Evolutionary conservation across 2,797 vertebrate genomes (phyloP).

Genomic region (Rhynchonycteris naso): DNA sequence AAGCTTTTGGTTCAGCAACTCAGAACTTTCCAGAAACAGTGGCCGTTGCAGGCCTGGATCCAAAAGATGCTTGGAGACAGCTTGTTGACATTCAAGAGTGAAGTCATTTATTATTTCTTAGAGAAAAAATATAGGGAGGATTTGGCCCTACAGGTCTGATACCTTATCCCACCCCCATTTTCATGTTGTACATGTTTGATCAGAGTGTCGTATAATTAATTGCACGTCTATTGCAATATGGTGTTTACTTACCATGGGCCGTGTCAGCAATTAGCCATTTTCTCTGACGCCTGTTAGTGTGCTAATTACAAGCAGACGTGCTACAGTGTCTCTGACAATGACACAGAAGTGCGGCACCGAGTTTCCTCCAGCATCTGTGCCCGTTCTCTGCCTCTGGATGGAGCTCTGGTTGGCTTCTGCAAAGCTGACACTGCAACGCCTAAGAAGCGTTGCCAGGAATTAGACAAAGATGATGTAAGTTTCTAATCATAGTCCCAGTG

Average conservation of each 20-base stretch:
- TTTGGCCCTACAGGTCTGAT: constrained; percentile 15
- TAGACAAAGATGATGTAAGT: background rate
- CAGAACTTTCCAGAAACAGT: constrained; percentile 24
- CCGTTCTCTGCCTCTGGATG: background rate
- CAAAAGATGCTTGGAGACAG: constrained; percentile 47
- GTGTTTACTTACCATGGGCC: constrained; percentile 75
- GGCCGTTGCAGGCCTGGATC: background rate
- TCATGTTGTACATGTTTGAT: constrained; percentile 62
- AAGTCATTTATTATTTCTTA: constrained; percentile 65
- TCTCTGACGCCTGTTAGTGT: constrained; percentile 63
- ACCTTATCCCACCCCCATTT: constrained; percentile 41
- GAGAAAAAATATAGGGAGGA: background rate
- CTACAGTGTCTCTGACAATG: background rate
- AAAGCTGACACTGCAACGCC: background rate
- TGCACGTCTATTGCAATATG: constrained; percentile 59
- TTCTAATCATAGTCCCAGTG: background rate
- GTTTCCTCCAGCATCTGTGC: background rate
- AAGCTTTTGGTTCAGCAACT: background rate
- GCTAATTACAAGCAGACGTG: constrained; percentile 70
- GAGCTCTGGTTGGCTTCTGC: background rate
- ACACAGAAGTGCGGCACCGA: background rate
- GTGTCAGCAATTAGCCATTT: constrained; percentile 53
- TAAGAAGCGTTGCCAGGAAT: constrained; percentile 52
- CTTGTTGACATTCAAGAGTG: constrained; percentile 19
- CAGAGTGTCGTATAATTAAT: constrained; percentile 67